phyloP scores from a whole-genome alignment of 2,113 vertebrate genomes.

The Opisthocomus hoazin region DNA sequence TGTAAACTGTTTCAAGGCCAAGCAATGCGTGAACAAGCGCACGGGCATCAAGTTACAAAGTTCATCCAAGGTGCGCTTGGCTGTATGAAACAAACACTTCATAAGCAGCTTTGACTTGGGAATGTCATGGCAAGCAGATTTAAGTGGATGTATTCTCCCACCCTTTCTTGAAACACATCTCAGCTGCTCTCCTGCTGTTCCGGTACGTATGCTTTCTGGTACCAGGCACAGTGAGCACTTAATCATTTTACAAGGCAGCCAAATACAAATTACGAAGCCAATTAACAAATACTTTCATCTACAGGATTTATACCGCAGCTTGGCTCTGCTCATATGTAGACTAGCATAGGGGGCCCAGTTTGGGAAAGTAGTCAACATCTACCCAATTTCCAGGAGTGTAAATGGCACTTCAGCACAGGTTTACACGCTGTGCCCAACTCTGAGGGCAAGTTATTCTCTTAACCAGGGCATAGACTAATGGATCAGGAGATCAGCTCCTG shows the following conservation, averaged over 20 bases:
- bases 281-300: constrained; percentile 30
- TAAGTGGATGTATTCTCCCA: not conserved
- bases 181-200: not conserved
- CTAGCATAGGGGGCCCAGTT: not conserved
- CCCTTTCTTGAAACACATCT: not conserved
- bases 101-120: constrained; percentile 17
- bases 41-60: not conserved
- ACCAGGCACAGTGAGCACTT: constrained; percentile 10
- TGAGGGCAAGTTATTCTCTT: not conserved
- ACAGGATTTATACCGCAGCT: not conserved
- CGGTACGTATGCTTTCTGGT: not conserved
- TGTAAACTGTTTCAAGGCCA: not conserved
- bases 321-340: not conserved
- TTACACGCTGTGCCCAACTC: not conserved
- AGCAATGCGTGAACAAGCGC: not conserved
- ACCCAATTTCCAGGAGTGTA: not conserved
- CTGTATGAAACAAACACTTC: not conserved
- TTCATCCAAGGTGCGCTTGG: not conserved
- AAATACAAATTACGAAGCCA: constrained; percentile 18
- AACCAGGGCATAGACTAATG: not conserved
- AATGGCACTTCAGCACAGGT: not conserved
- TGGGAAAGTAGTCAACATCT: not conserved
- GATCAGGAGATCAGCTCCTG: not conserved
- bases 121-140: not conserved
- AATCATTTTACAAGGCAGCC: constrained; percentile 4